phyloP scores from a whole-genome alignment of 2,113 vertebrate species.

The Phainopepla nitens region DNA sequence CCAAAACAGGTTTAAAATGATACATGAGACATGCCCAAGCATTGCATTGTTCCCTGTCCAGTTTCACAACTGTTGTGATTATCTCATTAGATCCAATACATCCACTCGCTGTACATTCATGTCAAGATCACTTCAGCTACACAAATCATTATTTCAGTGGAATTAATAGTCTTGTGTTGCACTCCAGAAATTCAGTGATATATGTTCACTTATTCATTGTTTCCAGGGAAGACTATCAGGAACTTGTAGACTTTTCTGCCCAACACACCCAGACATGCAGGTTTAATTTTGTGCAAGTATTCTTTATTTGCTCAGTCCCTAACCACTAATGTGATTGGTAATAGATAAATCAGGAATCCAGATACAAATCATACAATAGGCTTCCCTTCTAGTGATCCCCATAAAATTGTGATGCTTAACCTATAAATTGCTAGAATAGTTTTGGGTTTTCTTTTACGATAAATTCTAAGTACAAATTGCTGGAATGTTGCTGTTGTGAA shows the following conservation, averaged over 20 bases:
- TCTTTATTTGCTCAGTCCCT: constrained; percentile 1
- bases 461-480: neutral
- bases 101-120: neutral
- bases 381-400: neutral
- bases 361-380: neutral
- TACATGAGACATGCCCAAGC: neutral
- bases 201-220: neutral
- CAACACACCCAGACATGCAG: neutral
- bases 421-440: neutral
- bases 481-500: neutral
- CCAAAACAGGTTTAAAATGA: neutral
- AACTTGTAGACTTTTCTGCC: neutral
- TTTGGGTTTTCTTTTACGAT: neutral
- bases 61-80: neutral
- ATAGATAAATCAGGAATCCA: neutral
- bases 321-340: neutral
- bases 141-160: neutral
- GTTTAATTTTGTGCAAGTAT: neutral
- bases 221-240: neutral
- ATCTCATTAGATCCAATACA: neutral
- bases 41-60: neutral
- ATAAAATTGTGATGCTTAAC: neutral
- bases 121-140: neutral
- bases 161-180: neutral
- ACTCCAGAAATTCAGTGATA: neutral